Evolutionary conservation across 2,888 invertebrate genomes (phyloP).

Genomic region (Odontocerum albicorne): DNA sequence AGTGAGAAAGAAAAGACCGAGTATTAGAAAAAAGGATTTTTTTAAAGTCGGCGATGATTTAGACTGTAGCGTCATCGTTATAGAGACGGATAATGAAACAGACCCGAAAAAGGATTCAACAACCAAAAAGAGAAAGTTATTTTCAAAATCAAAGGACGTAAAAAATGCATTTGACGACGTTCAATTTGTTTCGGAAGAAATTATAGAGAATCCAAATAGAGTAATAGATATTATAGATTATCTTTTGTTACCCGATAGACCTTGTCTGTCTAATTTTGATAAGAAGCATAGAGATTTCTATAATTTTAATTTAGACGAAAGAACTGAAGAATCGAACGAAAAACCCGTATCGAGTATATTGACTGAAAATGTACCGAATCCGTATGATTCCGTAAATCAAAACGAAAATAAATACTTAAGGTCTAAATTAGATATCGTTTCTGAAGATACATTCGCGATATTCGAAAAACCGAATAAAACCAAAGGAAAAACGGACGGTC

Average conservation of each 20-base stretch:
- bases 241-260: too few relatives aligned
- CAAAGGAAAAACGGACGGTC: background rate
- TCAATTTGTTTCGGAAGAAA: slow-evolving; percentile 10
- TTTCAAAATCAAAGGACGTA: background rate
- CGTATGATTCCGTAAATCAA: too few relatives aligned
- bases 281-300: too few relatives aligned
- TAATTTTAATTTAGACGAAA: too few relatives aligned
- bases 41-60: background rate
- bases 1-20: background rate
- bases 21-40: background rate
- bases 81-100: slow-evolving; percentile 7
- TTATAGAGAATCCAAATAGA: background rate
- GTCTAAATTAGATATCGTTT: background rate
- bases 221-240: slow-evolving; percentile 6
- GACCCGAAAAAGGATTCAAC: background rate
- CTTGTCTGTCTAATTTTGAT: too few relatives aligned
- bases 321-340: too few relatives aligned
- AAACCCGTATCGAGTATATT: background rate
- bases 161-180: slow-evolving; percentile 7
- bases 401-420: background rate
- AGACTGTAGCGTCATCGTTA: slow-evolving; percentile 11
- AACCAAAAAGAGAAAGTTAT: slow-evolving; percentile 5
- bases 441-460: background rate
- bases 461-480: too few relatives aligned
- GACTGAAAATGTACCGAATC: background rate